Evolutionary conservation across 2,797 vertebrate genomes (phyloP).

Genomic region (Triplophysa bombifrons): DNA sequence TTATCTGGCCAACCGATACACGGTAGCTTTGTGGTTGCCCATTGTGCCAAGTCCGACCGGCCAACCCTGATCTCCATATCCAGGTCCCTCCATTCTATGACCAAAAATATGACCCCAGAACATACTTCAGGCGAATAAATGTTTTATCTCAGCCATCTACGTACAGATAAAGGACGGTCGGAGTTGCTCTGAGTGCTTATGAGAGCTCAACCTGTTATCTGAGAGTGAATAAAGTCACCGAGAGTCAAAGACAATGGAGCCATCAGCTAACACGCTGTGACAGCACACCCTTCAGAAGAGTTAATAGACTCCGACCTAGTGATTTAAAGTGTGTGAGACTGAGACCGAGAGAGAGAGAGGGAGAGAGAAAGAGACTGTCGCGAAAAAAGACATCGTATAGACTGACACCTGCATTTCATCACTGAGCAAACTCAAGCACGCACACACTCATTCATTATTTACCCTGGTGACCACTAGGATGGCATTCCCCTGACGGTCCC

Average conservation of each 20-base stretch:
- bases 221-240: conserved; percentile 39
- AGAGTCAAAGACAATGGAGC: conserved; percentile 54
- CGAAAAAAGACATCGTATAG: conserved; percentile 67
- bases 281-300: conserved; percentile 48
- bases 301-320: conserved; percentile 47
- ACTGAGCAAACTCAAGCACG: conserved; percentile 46
- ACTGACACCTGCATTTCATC: conserved; percentile 68
- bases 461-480: conserved; percentile 72
- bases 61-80: too few species aligned
- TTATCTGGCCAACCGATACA: not conserved
- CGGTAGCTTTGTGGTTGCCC: too few species aligned
- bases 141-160: conserved; percentile 48
- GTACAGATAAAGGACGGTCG: conserved; percentile 38
- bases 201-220: conserved; percentile 44
- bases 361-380: conserved; percentile 15
- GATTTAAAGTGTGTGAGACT: conserved; percentile 29
- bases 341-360: not conserved
- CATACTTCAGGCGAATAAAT: conserved; percentile 39
- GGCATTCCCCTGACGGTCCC: conserved; percentile 72
- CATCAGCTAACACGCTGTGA: conserved; percentile 51
- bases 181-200: conserved; percentile 50
- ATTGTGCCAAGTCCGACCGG: too few species aligned
- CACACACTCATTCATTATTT: conserved; percentile 78
- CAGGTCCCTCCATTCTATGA: not conserved
- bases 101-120: not conserved